Base-by-base conservation (phyloP, 1,140 invertebrate species). In the Polypedilum pembai region DNA sequence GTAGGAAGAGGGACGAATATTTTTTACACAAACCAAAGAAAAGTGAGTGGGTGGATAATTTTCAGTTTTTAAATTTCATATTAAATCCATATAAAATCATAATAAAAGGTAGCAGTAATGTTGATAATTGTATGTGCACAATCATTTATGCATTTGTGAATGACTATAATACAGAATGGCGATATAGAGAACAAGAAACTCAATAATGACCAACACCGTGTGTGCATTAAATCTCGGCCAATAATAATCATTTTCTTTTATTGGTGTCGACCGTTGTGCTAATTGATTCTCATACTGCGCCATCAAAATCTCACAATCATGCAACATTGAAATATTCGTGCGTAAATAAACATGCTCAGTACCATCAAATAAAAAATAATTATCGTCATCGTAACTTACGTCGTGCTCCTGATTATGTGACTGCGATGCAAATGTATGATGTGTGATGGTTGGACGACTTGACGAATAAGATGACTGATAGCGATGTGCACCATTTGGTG, bases 341-440 rank as follows among this genome's bases (percentile, higher is more conserved):
- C 65, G 20, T 69, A 69, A 69, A 69, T 69, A 69, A 18, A 20
- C 8, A 69, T 69, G 3, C 17, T 69, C 65, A 21, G 65, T 69
- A 69, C 17, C 17, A 18, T 69, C 65, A 69, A 69, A 69, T 18
- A 69, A 69, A 69, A 69, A 69, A 69, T 69, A 18, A 69, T 69
- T 8, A 18, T 69, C 65, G n/a, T 56, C 45, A 56, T 56, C 45
- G n/a, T 56, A n/a, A 69, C 65, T 69, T 69, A 69, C 65, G 20
- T 69, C 65, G 18, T 69, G 65, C 17, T 69, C 65, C 65, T 69
- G 65, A 21, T 69, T 69, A 21, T 69, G 65, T 18, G 65, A 69
- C 17, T 69, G 65, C 1, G 65, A 69, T 69, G 65, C 7, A 21
- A 69, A 69, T 69, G 65, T 69, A 21, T 69, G 65, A 18, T 69